Base-by-base conservation (phyloP, 2,113 vertebrate species). In the Xiphorhynchus elegans region DNA sequence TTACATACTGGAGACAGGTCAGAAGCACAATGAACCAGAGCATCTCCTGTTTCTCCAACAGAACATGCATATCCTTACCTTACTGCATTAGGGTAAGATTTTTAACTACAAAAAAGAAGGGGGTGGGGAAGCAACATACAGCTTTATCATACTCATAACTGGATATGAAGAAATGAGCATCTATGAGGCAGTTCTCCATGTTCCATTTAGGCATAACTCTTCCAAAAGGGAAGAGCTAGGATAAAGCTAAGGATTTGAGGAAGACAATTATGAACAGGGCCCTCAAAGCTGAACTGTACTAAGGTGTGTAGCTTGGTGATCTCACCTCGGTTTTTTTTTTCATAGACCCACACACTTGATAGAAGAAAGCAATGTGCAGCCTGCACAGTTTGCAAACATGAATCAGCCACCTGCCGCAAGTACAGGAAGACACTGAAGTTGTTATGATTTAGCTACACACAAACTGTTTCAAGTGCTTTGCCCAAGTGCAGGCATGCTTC, bases 401-500 rank as follows among this genome's bases (percentile, higher is more conserved):
- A 53, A 92, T 60, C 84, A 63, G 49, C 42, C 89, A 84, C 46
- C 67, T 84, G 81, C 46, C 72, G 66, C 78, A 68, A 29, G 49
- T 28, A 81, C 93, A 95, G 89, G 87, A 94, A 92, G 74, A 59
- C 52, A 49, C 11, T 68, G 18, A 46, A 50, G 40, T 42, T 81
- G 80, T 49, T 81, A 70, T 6, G 44, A 37, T 75, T 81, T 63
- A 46, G 56, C 66, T 79, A 40, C 75, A 84, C 52, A 81, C 72
- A 96, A 84, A 87, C 37, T 0, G 0, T 70, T 93, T 75, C 72
- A 90, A 93, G 47, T 39, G 39, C 59, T 94, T 93, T 78, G 93
- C 82, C 82, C 79, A 70, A 85, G 60, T 83, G 82, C 4, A 89
- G 84, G 73, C 69, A 42, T 44, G 75, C 72, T 96, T 97, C 96